These are phyloP conservation scores for Pangasianodon hypophthalmus DNA, from an alignment of 2,113 vertebrate species.

Conservation along the genomic window DNA sequence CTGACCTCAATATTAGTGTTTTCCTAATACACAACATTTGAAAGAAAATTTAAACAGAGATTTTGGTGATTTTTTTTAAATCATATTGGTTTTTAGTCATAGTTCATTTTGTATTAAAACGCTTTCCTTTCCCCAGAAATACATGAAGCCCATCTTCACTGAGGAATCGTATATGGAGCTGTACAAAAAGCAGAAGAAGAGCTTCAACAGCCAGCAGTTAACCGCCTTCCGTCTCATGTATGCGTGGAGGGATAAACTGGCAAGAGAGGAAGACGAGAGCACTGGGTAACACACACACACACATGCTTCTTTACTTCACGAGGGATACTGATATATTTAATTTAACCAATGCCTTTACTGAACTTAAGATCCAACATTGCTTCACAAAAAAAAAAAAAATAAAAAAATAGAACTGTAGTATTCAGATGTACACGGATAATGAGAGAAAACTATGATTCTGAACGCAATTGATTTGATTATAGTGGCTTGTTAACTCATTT, in stretches of 20 bases:
- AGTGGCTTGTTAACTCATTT: not conserved
- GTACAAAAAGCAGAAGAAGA: constrained; percentile 88
- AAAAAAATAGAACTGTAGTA: not conserved
- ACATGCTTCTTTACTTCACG: not conserved
- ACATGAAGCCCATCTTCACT: constrained; percentile 89
- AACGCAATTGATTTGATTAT: not conserved
- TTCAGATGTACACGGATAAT: not conserved
- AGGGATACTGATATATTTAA: not conserved
- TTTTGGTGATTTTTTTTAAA: not conserved
- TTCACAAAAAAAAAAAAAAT: not conserved
- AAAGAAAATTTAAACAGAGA: no score
- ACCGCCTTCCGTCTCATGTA: constrained; percentile 88
- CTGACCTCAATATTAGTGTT: not conserved
- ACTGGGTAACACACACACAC: constrained; percentile 78
- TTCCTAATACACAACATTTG: not conserved
- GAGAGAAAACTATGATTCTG: not conserved
- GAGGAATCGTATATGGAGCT: constrained; percentile 93
- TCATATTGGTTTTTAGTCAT: not conserved
- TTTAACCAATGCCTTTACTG: not conserved
- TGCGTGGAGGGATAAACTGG: constrained; percentile 90
- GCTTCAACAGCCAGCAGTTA: constrained; percentile 91
- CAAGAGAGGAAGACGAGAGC: constrained; percentile 92
- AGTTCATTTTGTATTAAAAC: not conserved
- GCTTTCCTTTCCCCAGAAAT: constrained; percentile 77
- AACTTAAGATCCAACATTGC: not conserved